phyloP scores from a whole-genome alignment of 1,140 invertebrate species.

The Tetraneura akinire region DNA sequence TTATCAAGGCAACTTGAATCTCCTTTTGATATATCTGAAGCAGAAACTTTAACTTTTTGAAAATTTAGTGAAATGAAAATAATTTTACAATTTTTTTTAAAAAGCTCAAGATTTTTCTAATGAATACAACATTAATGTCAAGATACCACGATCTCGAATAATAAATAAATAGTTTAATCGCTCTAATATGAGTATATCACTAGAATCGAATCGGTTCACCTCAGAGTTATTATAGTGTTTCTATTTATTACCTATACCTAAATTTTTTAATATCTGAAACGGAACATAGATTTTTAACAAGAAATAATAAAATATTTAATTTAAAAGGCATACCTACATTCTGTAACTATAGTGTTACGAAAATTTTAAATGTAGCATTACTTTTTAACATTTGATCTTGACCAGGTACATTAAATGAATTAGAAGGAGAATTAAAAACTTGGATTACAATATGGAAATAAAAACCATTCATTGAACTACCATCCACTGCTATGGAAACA shows the following conservation, averaged over 20 bases:
- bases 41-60: background rate
- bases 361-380: background rate
- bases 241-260: background rate
- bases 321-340: background rate
- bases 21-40: background rate
- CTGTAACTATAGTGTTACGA: background rate
- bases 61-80: background rate
- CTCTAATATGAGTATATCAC: background rate
- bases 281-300: background rate
- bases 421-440: too few species aligned
- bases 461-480: background rate
- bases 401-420: background rate
- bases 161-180: background rate
- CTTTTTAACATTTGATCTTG: background rate
- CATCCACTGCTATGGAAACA: background rate
- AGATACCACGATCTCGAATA: background rate
- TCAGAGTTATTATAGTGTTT: background rate
- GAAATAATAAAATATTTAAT: conserved; percentile 7
- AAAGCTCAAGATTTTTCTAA: background rate
- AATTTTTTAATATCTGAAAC: background rate
- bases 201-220: background rate
- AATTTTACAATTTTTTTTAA: background rate
- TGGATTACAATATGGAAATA: too few species aligned
- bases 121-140: background rate
- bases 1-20: background rate